A percentile compares a stretch with the other conserved stretches of the same genome.
Conservation (phyloP, 2,113 vertebrate species). For the Phasianus colchicus region DNA sequence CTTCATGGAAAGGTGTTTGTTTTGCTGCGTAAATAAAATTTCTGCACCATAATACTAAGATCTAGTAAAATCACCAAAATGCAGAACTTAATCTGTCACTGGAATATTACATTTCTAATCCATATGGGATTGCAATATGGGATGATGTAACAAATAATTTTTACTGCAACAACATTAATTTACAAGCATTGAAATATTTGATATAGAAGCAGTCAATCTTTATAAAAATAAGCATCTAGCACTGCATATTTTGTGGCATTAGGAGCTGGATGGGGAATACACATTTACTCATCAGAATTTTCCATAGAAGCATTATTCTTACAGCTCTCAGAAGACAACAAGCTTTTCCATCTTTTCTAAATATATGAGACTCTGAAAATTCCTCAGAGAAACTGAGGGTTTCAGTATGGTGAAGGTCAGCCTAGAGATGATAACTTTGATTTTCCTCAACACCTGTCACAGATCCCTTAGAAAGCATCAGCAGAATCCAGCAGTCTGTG, state of each 20-base stretch:
- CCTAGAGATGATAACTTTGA: not conserved
- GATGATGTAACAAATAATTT: not conserved
- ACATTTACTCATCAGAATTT: not conserved
- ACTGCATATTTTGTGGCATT: not conserved
- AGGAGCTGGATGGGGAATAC: not conserved
- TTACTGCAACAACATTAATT: not conserved
- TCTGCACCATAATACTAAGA: not conserved
- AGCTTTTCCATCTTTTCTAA: not conserved
- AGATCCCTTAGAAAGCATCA: not conserved
- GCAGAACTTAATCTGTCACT: not conserved
- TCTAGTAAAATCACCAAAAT: not conserved
- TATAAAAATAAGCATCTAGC: not conserved
- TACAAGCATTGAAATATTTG: not conserved
- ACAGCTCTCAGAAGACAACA: not conserved
- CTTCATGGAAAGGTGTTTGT: not conserved
- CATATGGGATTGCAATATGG: not conserved
- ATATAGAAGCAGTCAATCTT: not conserved
- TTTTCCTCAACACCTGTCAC: not conserved
- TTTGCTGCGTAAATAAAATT: not conserved
- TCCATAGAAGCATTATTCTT: not conserved
- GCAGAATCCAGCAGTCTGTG: not conserved
- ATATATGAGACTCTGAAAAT: not conserved
- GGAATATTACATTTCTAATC: not conserved
- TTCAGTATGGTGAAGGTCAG: not conserved
- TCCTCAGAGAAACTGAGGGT: not conserved